Conservation (phyloP, 2,797 vertebrate genomes). For the Liasis olivaceus region DNA sequence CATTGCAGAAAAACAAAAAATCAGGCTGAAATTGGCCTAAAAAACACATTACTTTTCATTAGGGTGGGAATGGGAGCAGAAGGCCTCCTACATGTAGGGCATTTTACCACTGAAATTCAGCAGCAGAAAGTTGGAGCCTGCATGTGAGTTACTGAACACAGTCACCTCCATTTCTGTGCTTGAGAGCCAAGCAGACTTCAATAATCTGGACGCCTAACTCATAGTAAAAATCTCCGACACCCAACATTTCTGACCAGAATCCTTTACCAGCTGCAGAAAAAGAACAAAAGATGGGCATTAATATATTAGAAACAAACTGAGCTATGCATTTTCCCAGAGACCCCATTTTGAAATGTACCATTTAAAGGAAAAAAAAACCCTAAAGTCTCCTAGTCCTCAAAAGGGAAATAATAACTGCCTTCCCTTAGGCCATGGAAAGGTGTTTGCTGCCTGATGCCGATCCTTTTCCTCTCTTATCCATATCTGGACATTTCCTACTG, state of each 20-base stretch:
- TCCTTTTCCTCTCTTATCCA: not conserved
- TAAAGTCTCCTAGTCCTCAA: not conserved
- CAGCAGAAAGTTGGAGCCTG: not conserved
- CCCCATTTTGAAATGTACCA: not conserved
- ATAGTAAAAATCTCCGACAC: conserved; percentile 98
- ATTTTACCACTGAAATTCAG: not conserved
- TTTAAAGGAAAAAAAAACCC: no score
- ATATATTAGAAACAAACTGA: not conserved
- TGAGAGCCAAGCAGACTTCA: conserved; percentile 94
- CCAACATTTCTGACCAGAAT: conserved; percentile 98
- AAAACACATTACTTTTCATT: not conserved
- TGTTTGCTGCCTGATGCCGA: not conserved
- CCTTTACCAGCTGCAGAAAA: conserved; percentile 89
- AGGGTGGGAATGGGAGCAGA: not conserved
- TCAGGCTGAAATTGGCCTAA: not conserved
- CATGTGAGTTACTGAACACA: not conserved
- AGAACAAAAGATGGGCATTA: not conserved
- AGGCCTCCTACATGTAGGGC: not conserved
- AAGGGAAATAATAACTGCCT: not conserved
- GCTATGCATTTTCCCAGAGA: not conserved
- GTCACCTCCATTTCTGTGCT: conserved; percentile 94
- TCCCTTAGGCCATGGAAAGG: not conserved
- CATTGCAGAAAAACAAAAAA: not conserved
- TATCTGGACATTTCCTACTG: not conserved
- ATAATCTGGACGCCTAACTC: conserved; percentile 97